Conservation (phyloP, 2,888 invertebrate species). For the Heliconius aoede region DNA sequence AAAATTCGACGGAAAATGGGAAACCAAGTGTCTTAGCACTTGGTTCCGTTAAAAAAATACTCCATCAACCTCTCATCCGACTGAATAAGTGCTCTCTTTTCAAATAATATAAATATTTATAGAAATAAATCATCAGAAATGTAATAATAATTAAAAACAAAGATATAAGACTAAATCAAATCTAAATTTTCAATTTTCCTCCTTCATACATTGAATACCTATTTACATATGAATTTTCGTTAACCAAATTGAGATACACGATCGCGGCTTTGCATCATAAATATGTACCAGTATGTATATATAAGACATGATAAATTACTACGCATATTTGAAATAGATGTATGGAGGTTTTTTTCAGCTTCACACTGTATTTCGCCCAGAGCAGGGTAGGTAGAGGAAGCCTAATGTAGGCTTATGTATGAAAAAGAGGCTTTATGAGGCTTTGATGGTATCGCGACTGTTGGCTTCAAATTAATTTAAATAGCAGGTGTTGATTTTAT, state of each 20-base stretch:
- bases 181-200: background rate
- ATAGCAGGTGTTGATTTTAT: background rate
- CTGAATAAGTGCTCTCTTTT: background rate
- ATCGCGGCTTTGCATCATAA: background rate
- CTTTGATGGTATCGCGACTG: background rate
- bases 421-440: background rate
- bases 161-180: background rate
- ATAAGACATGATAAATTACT: slow-evolving; percentile 5
- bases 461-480: background rate
- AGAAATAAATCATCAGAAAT: background rate
- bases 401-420: background rate
- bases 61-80: background rate
- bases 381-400: background rate
- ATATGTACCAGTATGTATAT: slow-evolving; percentile 20
- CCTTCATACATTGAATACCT: slow-evolving; percentile 1
- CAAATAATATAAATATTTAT: background rate
- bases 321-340: background rate
- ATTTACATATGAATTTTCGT: background rate
- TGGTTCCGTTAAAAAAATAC: background rate
- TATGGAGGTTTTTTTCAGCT: background rate
- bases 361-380: background rate
- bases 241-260: slow-evolving; percentile 22
- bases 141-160: background rate
- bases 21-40: too few relatives aligned
- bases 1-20: too few relatives aligned